A percentile compares a stretch with the other conserved stretches of the same genome.
These are phyloP conservation scores for Hoplostethus mediterraneus DNA, from an alignment of 2,797 vertebrate species.

Conservation along the genomic window DNA sequence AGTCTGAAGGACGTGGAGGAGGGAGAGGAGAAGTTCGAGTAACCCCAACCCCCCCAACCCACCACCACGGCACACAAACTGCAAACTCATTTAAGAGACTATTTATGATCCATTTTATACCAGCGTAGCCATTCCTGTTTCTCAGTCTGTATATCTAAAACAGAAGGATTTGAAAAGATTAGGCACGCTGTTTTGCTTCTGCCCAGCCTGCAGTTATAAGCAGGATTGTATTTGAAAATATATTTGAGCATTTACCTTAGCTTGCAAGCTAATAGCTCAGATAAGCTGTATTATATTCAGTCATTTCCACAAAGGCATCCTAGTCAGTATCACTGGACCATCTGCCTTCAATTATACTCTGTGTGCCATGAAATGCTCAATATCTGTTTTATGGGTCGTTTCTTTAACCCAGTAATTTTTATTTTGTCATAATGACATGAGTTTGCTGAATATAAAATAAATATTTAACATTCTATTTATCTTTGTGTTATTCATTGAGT, in stretches of 20 bases:
- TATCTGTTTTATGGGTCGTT: constrained; percentile 6
- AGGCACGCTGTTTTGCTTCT: not conserved
- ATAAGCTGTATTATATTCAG: not conserved
- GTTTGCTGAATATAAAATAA: constrained; percentile 46
- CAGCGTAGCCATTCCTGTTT: constrained; percentile 1
- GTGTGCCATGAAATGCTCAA: constrained; percentile 31
- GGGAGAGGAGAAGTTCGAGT: constrained; percentile 94
- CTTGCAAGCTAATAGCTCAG: not conserved
- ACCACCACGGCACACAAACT: constrained; percentile 13
- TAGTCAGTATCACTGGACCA: not conserved
- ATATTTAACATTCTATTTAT: constrained; percentile 21
- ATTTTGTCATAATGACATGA: constrained; percentile 44
- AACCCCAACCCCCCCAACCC: constrained; percentile 3
- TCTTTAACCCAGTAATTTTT: constrained; percentile 32
- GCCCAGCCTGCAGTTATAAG: constrained; percentile 2
- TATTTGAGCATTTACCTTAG: not conserved
- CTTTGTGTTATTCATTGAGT: not conserved
- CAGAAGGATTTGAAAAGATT: constrained; percentile 1
- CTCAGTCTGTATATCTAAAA: not conserved
- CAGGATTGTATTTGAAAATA: constrained; percentile 17
- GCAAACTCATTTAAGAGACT: constrained; percentile 19
- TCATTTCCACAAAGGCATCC: constrained; percentile 4
- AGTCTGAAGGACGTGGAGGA: constrained; percentile 97
- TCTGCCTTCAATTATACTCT: constrained; percentile 8
- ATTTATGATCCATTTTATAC: constrained; percentile 22